Conservation (phyloP, 2,797 vertebrate genomes). For the Tenualosa ilisha region DNA sequence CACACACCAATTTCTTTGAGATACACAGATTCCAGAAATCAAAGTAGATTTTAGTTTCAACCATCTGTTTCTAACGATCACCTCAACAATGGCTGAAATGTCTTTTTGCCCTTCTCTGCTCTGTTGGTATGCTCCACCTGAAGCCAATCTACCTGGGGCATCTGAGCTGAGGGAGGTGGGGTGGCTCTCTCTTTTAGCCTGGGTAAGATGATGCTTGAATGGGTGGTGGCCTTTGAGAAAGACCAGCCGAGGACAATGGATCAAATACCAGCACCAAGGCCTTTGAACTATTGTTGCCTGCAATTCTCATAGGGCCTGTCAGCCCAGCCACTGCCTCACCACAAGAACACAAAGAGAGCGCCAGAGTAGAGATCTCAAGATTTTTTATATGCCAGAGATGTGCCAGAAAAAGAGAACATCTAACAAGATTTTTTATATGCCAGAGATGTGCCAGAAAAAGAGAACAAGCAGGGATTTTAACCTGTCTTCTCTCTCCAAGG, state of each 20-base stretch:
- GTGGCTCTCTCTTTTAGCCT: conserved; percentile 55
- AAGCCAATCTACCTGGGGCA: conserved; percentile 65
- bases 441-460: not conserved
- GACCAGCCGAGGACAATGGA: conserved; percentile 72
- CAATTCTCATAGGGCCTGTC: conserved; percentile 58
- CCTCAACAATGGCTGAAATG: conserved; percentile 9
- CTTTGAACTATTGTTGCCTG: conserved; percentile 76
- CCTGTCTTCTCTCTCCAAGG: not conserved
- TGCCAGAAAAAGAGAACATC: not conserved
- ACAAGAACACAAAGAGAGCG: conserved; percentile 37
- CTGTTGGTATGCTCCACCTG: conserved; percentile 61
- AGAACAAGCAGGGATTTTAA: not conserved
- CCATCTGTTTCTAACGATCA: not conserved
- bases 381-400: not conserved
- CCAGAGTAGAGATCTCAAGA: not conserved
- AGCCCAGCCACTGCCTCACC: conserved; percentile 41
- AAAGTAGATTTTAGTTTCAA: conserved; percentile 1
- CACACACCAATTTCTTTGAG: not conserved
- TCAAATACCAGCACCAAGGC: conserved; percentile 69
- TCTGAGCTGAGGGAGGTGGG: conserved; percentile 58
- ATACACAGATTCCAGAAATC: not conserved
- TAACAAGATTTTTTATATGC: not conserved
- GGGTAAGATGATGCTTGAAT: conserved; percentile 75
- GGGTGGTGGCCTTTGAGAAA: conserved; percentile 69
- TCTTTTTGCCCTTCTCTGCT: conserved; percentile 6